Conservation (phyloP, 1,140 invertebrate genomes). For the Medauroidea extradentata region DNA sequence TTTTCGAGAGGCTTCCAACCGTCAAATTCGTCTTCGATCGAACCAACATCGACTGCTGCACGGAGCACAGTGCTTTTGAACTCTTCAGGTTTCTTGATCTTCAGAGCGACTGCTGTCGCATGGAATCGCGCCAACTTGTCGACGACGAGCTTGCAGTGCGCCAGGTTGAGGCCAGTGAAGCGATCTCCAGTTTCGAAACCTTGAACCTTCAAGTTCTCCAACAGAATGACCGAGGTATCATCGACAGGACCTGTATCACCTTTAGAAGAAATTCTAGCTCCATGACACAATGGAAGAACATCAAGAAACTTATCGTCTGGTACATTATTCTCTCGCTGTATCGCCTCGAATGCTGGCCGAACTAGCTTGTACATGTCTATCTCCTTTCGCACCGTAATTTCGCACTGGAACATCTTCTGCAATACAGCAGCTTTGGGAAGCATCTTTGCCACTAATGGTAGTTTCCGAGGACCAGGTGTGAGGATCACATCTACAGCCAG, state of each 20-base stretch:
- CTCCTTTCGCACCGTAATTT: conserved; percentile 1
- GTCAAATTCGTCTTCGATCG: neutral
- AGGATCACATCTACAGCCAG: too few relatives aligned
- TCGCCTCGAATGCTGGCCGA: neutral
- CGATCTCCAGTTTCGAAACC: neutral
- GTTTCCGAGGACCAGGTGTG: too few relatives aligned
- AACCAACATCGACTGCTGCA: neutral
- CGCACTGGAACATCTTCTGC: too few relatives aligned
- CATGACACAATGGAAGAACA: neutral
- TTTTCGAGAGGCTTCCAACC: neutral
- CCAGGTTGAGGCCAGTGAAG: neutral
- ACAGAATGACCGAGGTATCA: too few relatives aligned
- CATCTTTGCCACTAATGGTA: neutral
- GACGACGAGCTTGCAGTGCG: too few relatives aligned
- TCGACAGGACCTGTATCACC: too few relatives aligned
- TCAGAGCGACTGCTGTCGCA: too few relatives aligned
- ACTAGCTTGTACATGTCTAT: conserved; percentile 6
- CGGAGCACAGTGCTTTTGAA: conserved; percentile 1
- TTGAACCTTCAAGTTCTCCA: too few relatives aligned
- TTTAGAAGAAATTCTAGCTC: too few relatives aligned
- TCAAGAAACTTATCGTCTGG: neutral
- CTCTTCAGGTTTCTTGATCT: too few relatives aligned
- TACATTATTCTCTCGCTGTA: neutral
- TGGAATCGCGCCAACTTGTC: too few relatives aligned
- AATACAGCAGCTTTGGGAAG: neutral